Percentiles rank a stretch among this genome's conserved stretches.
phyloP scores from a whole-genome alignment of 64 coral and sea anemone genomes.

The Dendrophyllia cribrosa region DNA sequence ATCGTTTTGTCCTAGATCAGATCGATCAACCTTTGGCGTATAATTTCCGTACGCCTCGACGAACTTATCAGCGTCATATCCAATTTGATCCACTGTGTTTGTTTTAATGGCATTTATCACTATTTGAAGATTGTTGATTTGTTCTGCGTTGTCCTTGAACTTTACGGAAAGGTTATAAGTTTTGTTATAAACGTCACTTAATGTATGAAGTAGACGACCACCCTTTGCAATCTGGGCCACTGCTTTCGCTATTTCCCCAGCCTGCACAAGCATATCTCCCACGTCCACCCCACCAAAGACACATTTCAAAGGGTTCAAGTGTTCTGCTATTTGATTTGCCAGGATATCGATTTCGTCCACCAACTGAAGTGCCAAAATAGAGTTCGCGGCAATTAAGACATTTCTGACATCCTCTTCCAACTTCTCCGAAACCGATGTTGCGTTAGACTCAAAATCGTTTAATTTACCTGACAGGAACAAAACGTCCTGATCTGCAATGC shows the following conservation, averaged over 20 bases:
- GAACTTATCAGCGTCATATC: constrained; percentile 39
- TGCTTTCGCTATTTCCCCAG: constrained; percentile 19
- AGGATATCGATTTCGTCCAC: background rate
- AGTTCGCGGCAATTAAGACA: constrained; percentile 2
- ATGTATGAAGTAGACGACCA: background rate
- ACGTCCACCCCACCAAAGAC: constrained; percentile 8
- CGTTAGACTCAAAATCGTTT: constrained; percentile 12
- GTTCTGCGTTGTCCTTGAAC: constrained; percentile 24
- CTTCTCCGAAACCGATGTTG: constrained; percentile 21
- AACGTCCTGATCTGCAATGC: constrained; percentile 40
- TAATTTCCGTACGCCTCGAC: constrained; percentile 48
- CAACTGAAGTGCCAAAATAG: constrained; percentile 2
- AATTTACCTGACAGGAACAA: constrained; percentile 39
- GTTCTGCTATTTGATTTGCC: constrained; percentile 41
- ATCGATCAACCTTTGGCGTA: constrained; percentile 55
- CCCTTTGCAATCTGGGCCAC: background rate
- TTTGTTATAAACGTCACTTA: background rate
- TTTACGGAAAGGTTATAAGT: constrained; percentile 16
- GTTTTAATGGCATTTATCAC: constrained; percentile 6
- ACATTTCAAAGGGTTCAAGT: constrained; percentile 26
- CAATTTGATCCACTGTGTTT: constrained; percentile 9
- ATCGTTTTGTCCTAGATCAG: constrained; percentile 7
- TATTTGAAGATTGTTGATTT: constrained; percentile 4
- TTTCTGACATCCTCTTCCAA: constrained; percentile 13
- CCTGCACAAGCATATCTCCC: constrained; percentile 6